These are phyloP conservation scores for Balearica regulorum DNA, from an alignment of 2,797 vertebrate species.

Conservation along the genomic window DNA sequence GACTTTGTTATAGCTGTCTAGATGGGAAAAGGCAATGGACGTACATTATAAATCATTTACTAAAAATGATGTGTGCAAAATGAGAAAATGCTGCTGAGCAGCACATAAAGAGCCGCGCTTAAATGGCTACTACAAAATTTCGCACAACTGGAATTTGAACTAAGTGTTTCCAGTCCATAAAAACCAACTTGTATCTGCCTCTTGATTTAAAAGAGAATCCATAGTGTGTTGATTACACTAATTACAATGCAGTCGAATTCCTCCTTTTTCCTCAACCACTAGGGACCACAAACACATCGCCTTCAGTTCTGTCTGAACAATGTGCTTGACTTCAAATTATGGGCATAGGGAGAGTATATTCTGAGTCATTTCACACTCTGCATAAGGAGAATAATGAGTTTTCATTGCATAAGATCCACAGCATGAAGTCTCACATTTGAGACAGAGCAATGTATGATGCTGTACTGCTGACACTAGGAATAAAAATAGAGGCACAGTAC, in stretches of 20 bases:
- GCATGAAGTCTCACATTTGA: neutral
- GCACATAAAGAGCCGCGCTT: neutral
- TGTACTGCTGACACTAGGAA: neutral
- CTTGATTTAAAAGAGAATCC: neutral
- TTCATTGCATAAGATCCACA: neutral
- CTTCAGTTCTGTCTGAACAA: neutral
- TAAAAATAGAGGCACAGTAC: neutral
- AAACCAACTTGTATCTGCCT: neutral
- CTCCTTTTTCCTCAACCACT: neutral
- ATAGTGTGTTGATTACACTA: neutral
- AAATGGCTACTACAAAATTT: neutral
- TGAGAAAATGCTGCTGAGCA: neutral
- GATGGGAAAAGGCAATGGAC: neutral
- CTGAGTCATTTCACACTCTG: neutral
- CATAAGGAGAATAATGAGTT: neutral
- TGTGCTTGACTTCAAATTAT: neutral
- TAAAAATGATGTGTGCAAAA: neutral
- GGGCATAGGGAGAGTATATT: neutral
- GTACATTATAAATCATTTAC: neutral
- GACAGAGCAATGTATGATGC: neutral
- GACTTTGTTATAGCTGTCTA: neutral
- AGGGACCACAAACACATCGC: neutral
- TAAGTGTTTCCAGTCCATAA: neutral
- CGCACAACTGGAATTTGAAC: neutral
- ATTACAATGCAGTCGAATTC: neutral